phyloP scores from a whole-genome alignment of 2,888 invertebrate genomes.

The Sympetrum striolatum region DNA sequence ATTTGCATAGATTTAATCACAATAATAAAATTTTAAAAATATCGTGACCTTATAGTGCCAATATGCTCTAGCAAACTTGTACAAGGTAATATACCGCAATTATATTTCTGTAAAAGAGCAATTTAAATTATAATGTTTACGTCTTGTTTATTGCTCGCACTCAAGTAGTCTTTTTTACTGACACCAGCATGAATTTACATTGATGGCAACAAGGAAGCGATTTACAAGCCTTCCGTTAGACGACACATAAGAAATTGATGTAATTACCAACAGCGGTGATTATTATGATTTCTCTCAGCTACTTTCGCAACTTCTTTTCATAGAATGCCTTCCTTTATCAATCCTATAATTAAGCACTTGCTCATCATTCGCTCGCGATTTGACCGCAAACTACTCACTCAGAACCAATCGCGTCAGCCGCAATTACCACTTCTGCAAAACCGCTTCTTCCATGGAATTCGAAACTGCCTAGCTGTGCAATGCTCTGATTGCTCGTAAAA shows the following conservation, averaged over 20 bases:
- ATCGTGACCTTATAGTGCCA: too few relatives aligned
- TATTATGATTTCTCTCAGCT: background rate
- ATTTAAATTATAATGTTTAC: too few relatives aligned
- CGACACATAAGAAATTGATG: background rate
- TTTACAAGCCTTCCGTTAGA: background rate
- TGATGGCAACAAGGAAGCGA: background rate
- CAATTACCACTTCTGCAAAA: background rate
- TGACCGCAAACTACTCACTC: background rate
- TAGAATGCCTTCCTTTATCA: background rate
- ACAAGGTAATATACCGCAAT: background rate
- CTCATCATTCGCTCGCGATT: background rate
- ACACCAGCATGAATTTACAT: background rate
- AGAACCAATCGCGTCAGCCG: background rate
- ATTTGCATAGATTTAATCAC: too few relatives aligned
- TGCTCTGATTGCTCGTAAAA: slow-evolving; percentile 37
- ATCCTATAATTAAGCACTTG: background rate
- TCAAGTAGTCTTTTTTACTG: too few relatives aligned
- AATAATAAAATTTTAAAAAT: too few relatives aligned
- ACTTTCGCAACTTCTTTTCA: too few relatives aligned
- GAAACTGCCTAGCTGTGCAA: slow-evolving; percentile 30
- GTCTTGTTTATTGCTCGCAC: too few relatives aligned
- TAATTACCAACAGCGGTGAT: background rate
- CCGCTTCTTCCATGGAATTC: background rate
- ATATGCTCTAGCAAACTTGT: too few relatives aligned
- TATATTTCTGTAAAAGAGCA: background rate